phyloP scores from a whole-genome alignment of 2,797 vertebrate species.

The Hoplostethus atlanticus region DNA sequence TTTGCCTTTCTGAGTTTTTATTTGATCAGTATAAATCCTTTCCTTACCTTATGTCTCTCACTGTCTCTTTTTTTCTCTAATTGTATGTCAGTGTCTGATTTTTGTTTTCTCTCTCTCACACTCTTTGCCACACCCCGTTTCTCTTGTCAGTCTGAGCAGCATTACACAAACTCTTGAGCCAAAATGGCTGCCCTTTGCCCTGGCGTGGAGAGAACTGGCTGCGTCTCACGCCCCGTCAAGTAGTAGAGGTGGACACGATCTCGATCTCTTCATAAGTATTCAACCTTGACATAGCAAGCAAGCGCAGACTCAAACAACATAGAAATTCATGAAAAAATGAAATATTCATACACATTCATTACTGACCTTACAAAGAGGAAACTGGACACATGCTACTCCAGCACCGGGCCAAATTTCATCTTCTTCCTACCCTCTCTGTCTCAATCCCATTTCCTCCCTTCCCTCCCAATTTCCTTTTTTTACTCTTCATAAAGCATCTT shows the following conservation, averaged over 20 bases:
- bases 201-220: background rate
- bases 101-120: background rate
- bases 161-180: background rate
- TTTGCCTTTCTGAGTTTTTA: background rate
- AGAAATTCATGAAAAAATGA: conserved; percentile 57
- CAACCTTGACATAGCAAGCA: conserved; percentile 41
- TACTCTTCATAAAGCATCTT: no score
- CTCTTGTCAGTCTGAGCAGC: background rate
- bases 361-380: conserved; percentile 20
- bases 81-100: background rate
- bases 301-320: conserved; percentile 34
- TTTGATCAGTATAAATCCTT: conserved; percentile 13
- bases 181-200: background rate
- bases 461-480: no score
- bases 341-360: conserved; percentile 53
- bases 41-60: background rate
- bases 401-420: background rate
- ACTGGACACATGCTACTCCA: conserved; percentile 25
- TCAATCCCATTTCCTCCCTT: background rate
- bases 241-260: conserved; percentile 6
- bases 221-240: background rate
- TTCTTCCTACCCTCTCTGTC: background rate
- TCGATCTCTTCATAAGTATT: conserved; percentile 22
- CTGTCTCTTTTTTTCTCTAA: background rate
- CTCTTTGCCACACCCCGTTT: background rate